Evolutionary conservation across 2,888 invertebrate genomes (phyloP).

Genomic region (Drosophila putrida): DNA sequence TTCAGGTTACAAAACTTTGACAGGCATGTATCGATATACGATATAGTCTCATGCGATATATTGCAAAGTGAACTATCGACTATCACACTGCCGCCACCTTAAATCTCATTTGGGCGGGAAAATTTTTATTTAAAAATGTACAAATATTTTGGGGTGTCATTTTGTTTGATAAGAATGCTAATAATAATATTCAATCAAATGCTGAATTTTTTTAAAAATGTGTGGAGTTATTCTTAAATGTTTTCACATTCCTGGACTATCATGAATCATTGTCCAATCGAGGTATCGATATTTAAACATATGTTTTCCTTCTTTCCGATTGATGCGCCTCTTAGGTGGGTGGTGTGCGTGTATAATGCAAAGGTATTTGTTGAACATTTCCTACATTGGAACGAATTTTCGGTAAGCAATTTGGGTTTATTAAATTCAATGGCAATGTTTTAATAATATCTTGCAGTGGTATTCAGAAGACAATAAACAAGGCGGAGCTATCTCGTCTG

Average conservation of each 20-base stretch:
- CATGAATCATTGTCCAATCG: neutral
- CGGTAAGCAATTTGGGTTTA: constrained; percentile 87
- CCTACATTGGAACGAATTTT: constrained; percentile 92
- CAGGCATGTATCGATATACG: constrained; percentile 32
- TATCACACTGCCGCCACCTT: neutral
- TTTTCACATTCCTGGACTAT: neutral
- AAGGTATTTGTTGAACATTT: constrained; percentile 91
- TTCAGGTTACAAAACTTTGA: constrained; percentile 69
- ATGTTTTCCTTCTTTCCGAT: constrained; percentile 34
- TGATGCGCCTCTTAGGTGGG: constrained; percentile 36
- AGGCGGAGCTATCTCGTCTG: constrained; percentile 85
- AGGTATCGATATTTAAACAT: constrained; percentile 43
- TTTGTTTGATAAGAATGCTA: neutral
- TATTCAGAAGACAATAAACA: constrained; percentile 88
- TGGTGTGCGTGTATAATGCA: constrained; percentile 85
- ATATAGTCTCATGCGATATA: constrained; percentile 15
- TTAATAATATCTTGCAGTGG: constrained; percentile 86
- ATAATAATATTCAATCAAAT: neutral
- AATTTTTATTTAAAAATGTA: neutral
- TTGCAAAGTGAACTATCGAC: constrained; percentile 14
- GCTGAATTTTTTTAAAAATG: neutral
- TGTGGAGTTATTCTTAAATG: neutral
- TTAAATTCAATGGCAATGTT: neutral
- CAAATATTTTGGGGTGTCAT: neutral
- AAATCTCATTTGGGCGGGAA: neutral